Percentiles rank a stretch among this genome's conserved stretches.
These are phyloP conservation scores for Campylomormyrus numenius DNA, from an alignment of 2,113 vertebrate genomes.

Conservation along the genomic window DNA sequence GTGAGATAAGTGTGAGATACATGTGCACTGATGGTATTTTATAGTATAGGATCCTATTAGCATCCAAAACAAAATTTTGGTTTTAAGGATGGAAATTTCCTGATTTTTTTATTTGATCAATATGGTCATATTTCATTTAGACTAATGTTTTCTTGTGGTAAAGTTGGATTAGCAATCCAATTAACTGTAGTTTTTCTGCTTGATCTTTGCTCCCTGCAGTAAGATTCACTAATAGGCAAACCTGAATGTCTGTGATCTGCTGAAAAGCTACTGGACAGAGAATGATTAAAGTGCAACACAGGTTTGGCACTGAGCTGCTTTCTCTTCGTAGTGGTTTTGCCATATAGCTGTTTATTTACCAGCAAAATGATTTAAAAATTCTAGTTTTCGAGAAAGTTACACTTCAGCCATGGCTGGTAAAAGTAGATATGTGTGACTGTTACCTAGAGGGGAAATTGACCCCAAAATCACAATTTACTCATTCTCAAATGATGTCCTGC, in stretches of 20 bases:
- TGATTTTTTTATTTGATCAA: neutral
- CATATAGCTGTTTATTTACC: neutral
- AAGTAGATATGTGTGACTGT: neutral
- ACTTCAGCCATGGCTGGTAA: neutral
- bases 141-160: neutral
- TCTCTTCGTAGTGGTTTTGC: neutral
- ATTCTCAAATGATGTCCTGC: neutral
- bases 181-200: neutral
- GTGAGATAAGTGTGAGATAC: neutral
- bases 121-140: constrained; percentile 2
- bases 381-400: neutral
- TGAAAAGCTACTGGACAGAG: neutral
- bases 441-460: neutral
- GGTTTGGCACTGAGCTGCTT: neutral
- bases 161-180: neutral
- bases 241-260: neutral
- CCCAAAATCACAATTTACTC: neutral
- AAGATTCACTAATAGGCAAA: neutral
- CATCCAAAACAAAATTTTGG: neutral
- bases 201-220: neutral
- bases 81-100: neutral
- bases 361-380: neutral
- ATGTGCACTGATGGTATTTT: neutral
- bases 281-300: neutral
- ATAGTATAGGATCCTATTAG: neutral